Evolutionary conservation across 2,888 invertebrate species (phyloP).

Genomic region (Pantelozetes paolii): DNA sequence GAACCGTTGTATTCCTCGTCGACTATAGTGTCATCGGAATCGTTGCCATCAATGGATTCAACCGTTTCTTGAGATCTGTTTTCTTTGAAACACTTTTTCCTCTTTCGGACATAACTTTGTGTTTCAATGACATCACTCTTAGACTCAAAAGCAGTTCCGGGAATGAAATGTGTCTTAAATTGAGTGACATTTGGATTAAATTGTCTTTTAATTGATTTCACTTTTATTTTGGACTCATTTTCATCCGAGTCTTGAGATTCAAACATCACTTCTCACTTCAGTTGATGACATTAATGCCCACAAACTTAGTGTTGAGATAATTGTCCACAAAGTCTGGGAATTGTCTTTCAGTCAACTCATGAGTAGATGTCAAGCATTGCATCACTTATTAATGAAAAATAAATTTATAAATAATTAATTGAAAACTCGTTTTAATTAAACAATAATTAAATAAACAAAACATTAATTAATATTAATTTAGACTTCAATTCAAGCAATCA

Average conservation of each 20-base stretch:
- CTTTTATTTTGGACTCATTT: no score
- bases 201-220: no score
- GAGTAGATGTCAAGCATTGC: slow-evolving; percentile 3
- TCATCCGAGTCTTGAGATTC: slow-evolving; percentile 4
- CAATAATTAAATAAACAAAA: neutral
- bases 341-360: neutral
- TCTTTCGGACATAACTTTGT: neutral
- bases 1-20: neutral
- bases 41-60: neutral
- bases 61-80: neutral
- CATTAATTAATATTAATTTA: neutral
- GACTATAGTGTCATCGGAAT: neutral
- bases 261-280: no score
- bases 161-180: neutral
- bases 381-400: neutral
- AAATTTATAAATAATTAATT: neutral
- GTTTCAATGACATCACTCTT: neutral
- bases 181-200: neutral
- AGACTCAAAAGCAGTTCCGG: neutral
- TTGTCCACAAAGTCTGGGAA: neutral
- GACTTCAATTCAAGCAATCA: no score
- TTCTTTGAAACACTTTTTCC: neutral
- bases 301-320: neutral
- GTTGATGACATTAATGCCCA: neutral
- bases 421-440: neutral